Evolutionary conservation across 1,140 invertebrate genomes (phyloP).

Genomic region (Cydia fagiglandana): DNA sequence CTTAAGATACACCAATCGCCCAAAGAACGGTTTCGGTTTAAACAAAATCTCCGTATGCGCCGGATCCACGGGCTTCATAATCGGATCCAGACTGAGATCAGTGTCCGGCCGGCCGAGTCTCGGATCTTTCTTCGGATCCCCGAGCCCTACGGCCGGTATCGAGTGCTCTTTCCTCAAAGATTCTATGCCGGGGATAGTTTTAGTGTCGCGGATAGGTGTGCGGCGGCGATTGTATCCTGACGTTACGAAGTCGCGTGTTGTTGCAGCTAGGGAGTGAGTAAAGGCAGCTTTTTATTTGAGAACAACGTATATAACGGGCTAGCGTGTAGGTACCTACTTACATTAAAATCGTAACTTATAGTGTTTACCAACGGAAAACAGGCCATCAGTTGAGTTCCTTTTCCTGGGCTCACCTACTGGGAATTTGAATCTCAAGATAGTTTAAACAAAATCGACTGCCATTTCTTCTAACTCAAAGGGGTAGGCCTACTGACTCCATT

Average conservation of each 20-base stretch:
- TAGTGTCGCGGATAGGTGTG: constrained; percentile 38
- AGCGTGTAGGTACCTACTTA: too few relatives aligned
- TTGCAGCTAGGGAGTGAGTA: constrained; percentile 36
- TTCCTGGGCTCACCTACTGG: too few relatives aligned
- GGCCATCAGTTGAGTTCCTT: too few relatives aligned
- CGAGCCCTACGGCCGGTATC: constrained; percentile 44
- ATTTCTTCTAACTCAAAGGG: too few relatives aligned
- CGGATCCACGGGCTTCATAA: constrained; percentile 45
- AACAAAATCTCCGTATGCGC: constrained; percentile 42
- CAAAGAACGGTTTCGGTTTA: constrained; percentile 44
- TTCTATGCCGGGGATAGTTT: constrained; percentile 35
- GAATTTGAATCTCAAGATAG: too few relatives aligned
- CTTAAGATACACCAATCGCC: constrained; percentile 42
- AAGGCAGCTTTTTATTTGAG: background rate
- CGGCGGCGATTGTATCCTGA: constrained; percentile 39
- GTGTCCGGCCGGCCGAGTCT: constrained; percentile 41
- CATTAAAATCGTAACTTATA: too few relatives aligned
- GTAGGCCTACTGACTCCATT: too few relatives aligned
- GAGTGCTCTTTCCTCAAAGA: constrained; percentile 43
- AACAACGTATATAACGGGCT: too few relatives aligned
- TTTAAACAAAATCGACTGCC: too few relatives aligned
- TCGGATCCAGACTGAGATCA: constrained; percentile 40
- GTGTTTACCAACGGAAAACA: too few relatives aligned
- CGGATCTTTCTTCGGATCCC: constrained; percentile 46
- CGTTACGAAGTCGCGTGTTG: constrained; percentile 39